Conservation (phyloP, 2,113 vertebrate genomes). For the Deroptyus accipitrinus region DNA sequence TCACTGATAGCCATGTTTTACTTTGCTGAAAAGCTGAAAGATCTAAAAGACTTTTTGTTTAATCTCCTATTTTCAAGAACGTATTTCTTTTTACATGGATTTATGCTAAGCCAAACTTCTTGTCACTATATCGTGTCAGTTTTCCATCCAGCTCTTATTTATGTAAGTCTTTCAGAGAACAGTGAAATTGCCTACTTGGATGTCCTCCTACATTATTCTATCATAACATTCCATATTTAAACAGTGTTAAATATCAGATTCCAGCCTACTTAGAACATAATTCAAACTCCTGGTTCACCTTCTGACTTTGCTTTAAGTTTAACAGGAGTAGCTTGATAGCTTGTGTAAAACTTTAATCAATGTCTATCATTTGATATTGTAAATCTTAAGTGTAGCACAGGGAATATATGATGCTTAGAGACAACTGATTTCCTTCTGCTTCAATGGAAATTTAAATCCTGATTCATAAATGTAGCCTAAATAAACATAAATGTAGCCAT, state of each 20-base stretch:
- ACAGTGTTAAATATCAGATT: neutral
- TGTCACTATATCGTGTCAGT: neutral
- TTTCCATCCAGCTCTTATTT: neutral
- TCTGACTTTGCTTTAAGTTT: neutral
- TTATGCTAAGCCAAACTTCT: constrained; percentile 12
- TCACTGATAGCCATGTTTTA: constrained; percentile 7
- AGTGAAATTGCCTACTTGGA: neutral
- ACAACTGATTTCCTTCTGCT: neutral
- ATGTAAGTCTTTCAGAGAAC: neutral
- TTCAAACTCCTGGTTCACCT: neutral
- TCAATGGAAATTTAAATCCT: neutral
- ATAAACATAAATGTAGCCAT: neutral
- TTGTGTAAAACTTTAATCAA: neutral
- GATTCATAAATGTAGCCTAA: neutral
- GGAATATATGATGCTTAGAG: neutral
- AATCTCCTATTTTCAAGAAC: neutral
- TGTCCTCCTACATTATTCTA: neutral
- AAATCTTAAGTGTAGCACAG: neutral
- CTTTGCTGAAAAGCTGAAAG: constrained; percentile 7
- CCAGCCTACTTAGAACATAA: neutral
- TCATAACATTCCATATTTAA: neutral
- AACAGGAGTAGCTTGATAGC: neutral
- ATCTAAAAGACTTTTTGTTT: neutral
- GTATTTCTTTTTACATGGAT: neutral
- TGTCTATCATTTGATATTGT: neutral